Evolutionary conservation across 2,797 vertebrate species (phyloP), one percentile per base, ranked within the genome.

Genomic region (Syncerus caffer): DNA sequence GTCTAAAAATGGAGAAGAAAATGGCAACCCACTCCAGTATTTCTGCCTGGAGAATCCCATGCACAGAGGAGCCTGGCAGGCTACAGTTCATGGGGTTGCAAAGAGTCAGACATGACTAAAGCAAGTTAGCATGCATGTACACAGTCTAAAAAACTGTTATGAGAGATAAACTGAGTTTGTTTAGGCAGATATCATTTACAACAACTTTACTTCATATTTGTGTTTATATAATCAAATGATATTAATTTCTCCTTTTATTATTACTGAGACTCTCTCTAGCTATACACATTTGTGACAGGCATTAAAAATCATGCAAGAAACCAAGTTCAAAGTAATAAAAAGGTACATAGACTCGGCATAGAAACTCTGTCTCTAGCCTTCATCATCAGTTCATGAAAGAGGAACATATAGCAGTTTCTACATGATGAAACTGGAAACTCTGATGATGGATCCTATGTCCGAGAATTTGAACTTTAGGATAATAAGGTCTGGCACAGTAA

Each of bases 381-480:
- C 96, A 90, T 92, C 89, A 83, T 29, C 13, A 3, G 50, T 87
- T 85, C 71, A 80, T 78, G 60, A 93, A 97, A 94, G 45, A 79
- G 64, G 47, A 88, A 50, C 17, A 78, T 0, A 5, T 7, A 55
- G 51, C 29, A 21, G 15, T 67, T 80, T 89, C 67, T 45, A 34
- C 17, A 76, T 23, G 83, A 96, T 29, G 64, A 93, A 88, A 76
- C 15, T 60, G 57, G 92, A 76, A 67, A 62, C 89, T 91, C 53
- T 38, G 74, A 85, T 85, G 83, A 84, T 42, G 14, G 0, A 25
- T 62, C 13, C 78, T 31, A 27, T 6, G 55, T 83, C 79, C 42
- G 76, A 82, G 95, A 87, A 89, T 57, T 25, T 92, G 71, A 96
- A 96, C 93, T 93, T 84, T 76, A 94, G 86, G 89, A 71, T 96